Evolutionary conservation across 1,140 invertebrate species (phyloP), one percentile per base, ranked within the genome.

Genomic region (Temnothorax curvispinosus): DNA sequence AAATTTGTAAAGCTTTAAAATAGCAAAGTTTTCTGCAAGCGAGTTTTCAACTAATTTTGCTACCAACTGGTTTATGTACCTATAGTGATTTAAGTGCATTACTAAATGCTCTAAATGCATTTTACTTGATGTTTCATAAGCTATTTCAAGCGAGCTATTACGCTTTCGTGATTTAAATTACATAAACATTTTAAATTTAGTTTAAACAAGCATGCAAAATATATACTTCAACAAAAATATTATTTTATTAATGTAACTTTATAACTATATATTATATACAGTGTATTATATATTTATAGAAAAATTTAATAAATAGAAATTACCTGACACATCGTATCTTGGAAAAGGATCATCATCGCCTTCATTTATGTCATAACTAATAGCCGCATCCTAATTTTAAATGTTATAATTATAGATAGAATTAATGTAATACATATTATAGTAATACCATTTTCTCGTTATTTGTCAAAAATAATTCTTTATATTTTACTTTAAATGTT

Each of bases 361-460:
- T 87, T 98, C 97, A 93, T 98, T 98, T 44, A 98, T 96, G 93
- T 99, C 98, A 93, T 97, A 98, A 95, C 98, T 99, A 18, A 98
- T 98, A 72, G 96, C 95, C 4, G 97, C 96, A 95, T 98, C 98
- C 98, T 98, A 86, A 84, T 92, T 88, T 92, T 90, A 86, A 69
- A 58, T 65, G 71, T 56, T 64, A 47, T 62, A 52, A 58, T 60
- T 21, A 44, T 18, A 41, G 3, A 72, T 35, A 47, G 47, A 80
- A 3, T 69, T 64, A 27, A 77, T 8, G 15, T 50, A 52, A 58
- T 21, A 47, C 35, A 15, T 67, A 21, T 41, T 2, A 27, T 58
- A 5, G 27, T 27, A 5, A 69, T 50, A 38, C 4, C 2, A 18
- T 47, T n/a, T 50, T 41, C 32, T 41, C 3, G 52, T 11, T 32